These are phyloP conservation scores for Megalurothrips usitatus DNA, from an alignment of 2,888 invertebrate species.

Conservation along the genomic window DNA sequence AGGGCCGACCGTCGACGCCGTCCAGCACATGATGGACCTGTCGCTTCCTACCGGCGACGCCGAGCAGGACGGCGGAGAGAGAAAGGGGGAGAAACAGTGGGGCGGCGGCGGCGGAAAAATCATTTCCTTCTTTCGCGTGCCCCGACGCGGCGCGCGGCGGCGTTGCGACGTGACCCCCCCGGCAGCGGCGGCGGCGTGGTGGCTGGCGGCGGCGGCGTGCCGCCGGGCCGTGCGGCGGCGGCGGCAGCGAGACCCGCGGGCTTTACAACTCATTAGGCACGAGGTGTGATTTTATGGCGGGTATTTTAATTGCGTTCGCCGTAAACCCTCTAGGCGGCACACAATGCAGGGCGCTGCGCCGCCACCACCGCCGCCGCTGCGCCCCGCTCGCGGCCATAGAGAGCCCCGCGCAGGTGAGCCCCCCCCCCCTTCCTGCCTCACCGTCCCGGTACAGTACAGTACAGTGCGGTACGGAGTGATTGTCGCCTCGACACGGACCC, in stretches of 20 bases:
- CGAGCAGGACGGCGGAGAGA: not conserved
- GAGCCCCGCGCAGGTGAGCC: no score
- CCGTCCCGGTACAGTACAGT: no score
- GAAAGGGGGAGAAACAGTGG: not conserved
- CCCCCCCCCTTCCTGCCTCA: no score
- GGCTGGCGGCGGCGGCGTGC: no score
- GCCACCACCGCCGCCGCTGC: not conserved
- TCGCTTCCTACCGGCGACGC: no score
- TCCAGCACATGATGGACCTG: no score
- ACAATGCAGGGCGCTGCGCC: not conserved
- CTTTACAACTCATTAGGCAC: constrained; percentile 26
- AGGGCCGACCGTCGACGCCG: no score
- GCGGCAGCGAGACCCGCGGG: not conserved
- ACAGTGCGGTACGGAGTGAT: no score
- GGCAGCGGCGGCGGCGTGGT: not conserved
- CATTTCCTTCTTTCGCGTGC: not conserved
- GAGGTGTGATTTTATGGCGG: constrained; percentile 24
- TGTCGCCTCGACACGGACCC: no score
- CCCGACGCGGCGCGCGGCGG: not conserved
- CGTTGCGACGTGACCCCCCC: not conserved
- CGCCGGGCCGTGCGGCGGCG: no score
- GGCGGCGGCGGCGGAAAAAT: not conserved
- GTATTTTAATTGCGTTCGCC: constrained; percentile 20
- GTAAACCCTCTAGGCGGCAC: not conserved
- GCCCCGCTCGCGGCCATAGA: no score